These are phyloP conservation scores for Oreortyx pictus DNA, from an alignment of 2,797 vertebrate genomes.

Conservation along the genomic window DNA sequence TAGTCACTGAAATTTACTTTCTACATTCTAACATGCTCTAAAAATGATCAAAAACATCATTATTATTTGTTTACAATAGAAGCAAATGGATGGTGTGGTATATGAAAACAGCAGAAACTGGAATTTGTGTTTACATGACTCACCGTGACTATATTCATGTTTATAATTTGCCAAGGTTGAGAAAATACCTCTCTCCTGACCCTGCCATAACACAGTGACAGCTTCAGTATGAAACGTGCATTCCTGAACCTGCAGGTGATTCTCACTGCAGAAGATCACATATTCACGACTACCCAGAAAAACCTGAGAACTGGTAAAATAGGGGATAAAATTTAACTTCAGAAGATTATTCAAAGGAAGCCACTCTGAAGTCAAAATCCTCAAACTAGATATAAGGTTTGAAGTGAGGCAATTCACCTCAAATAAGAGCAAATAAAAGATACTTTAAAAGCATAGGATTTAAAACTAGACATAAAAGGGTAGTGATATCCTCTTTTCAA, in stretches of 20 bases:
- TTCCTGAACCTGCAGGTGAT: slow-evolving; percentile 5
- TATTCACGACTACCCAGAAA: slow-evolving; percentile 24
- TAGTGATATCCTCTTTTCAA: slow-evolving; percentile 53
- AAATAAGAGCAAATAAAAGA: slow-evolving; percentile 75
- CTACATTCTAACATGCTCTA: neutral
- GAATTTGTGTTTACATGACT: neutral
- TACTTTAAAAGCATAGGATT: slow-evolving; percentile 76
- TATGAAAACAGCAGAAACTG: neutral
- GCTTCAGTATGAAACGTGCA: neutral
- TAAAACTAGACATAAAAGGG: slow-evolving; percentile 72
- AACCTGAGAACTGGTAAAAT: slow-evolving; percentile 46
- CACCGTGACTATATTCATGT: neutral
- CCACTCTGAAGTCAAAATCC: slow-evolving; percentile 52
- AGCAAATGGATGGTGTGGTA: neutral
- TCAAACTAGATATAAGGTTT: slow-evolving; percentile 57
- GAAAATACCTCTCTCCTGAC: neutral
- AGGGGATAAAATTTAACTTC: slow-evolving; percentile 49
- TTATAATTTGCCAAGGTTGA: neutral
- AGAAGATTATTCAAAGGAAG: slow-evolving; percentile 63
- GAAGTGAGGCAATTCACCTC: slow-evolving; percentile 66
- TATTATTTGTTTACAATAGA: neutral
- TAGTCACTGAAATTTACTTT: neutral
- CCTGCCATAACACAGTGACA: neutral
- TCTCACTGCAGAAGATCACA: neutral
- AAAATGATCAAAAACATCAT: neutral